A percentile compares a stretch with the other conserved stretches of the same genome.
These are phyloP conservation scores for Metridium senile DNA, from an alignment of 92 coral and sea anemone species.

Conservation along the genomic window DNA sequence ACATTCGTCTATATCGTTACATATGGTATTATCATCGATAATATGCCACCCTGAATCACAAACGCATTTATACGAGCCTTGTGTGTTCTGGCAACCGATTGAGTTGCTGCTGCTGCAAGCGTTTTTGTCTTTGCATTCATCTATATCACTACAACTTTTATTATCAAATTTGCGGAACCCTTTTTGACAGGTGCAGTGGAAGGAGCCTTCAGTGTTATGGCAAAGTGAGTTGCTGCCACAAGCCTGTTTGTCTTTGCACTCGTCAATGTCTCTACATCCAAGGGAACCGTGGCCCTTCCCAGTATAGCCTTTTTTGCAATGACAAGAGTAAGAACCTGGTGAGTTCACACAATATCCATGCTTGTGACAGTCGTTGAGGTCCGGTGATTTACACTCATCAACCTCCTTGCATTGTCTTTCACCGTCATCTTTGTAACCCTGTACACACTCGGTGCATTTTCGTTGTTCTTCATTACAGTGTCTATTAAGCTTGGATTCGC, in stretches of 20 bases:
- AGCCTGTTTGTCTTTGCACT: neutral
- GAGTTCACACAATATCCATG: constrained; percentile 12
- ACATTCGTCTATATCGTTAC: constrained; percentile 33
- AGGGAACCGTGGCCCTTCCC: constrained; percentile 16
- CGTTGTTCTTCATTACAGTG: too few relatives aligned
- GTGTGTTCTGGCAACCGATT: constrained; percentile 2
- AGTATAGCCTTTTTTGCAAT: constrained; percentile 14
- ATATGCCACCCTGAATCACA: constrained; percentile 23
- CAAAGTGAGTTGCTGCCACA: constrained; percentile 20
- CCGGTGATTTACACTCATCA: constrained; percentile 9
- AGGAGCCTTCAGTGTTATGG: constrained; percentile 22
- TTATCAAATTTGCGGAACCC: constrained; percentile 13
- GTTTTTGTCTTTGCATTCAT: constrained; percentile 26
- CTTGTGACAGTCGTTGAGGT: constrained; percentile 18
- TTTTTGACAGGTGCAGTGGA: constrained; percentile 13
- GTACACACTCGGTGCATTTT: too few relatives aligned
- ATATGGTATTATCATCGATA: too few relatives aligned
- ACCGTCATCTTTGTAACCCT: neutral
- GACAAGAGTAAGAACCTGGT: constrained; percentile 20
- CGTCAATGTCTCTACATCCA: constrained; percentile 32
- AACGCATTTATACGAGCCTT: constrained; percentile 21
- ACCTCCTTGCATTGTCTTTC: constrained; percentile 13
- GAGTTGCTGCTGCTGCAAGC: neutral
- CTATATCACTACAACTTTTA: constrained; percentile 15
- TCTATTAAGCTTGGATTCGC: too few relatives aligned